Evolutionary conservation across 2,797 vertebrate genomes (phyloP), one percentile per base, ranked within the genome.

Genomic region (Microhierax caerulescens): DNA sequence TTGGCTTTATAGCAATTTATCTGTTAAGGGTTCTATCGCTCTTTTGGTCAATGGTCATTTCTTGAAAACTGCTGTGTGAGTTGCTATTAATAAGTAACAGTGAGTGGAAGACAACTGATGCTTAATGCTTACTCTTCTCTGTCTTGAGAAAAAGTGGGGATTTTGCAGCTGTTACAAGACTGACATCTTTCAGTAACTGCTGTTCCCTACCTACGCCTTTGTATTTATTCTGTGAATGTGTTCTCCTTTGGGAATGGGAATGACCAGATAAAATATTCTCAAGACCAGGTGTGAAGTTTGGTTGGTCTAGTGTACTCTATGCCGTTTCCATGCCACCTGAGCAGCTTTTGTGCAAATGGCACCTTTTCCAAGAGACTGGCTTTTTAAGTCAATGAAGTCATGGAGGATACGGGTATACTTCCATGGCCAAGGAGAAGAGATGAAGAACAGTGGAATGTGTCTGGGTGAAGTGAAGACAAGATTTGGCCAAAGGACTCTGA

Each of bases 401-500:
- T 25, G 13, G 57, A 63, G 39, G 32, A 56, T 50, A 76, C 12
- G 61, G 39, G 25, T 53, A 64, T 20, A 37, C n/a, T 94, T 85
- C 51, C 60, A 30, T 17, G 19, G 15, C 36, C 45, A 43, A 93
- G 21, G 25, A 90, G 75, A 74, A 60, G 30, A 87, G 81, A 75
- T 4, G 4, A 74, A 95, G 56, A 95, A 28, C 13, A 48, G 19
- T 51, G n/a, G 48, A 84, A 67, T 56, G 54, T 63, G 94, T 83
- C 69, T 24, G 18, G 28, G 63, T 27, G 3, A 13, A 82, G 37
- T 39, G 36, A 92, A 76, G 87, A 67, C 39, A 95, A 59, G 87
- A 45, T 85, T 79, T 95, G 91, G 90, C 75, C 63, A 85, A 95
- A 95, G 67, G 47, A 96, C 77, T 83, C 61, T 39, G 59, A 79